A percentile compares a stretch with the other conserved stretches of the same genome.
Conservation (phyloP, 2,797 vertebrate genomes). For the Squalus acanthias region DNA sequence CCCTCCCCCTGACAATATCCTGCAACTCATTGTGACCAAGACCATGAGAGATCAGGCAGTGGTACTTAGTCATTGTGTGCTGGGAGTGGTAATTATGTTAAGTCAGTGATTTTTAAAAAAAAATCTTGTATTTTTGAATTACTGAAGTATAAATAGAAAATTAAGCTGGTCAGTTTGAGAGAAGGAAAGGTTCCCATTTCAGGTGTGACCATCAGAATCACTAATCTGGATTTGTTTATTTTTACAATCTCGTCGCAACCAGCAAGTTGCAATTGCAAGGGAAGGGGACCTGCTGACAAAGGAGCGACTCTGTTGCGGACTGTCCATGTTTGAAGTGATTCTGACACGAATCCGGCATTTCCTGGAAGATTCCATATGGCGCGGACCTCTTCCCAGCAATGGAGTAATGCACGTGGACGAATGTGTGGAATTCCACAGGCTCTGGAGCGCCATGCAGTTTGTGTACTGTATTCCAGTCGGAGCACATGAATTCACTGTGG, state of each 20-base stretch:
- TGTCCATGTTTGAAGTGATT: slow-evolving; percentile 99
- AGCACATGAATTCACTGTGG: slow-evolving; percentile 92
- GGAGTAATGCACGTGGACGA: slow-evolving; percentile 98
- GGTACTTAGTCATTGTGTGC: neutral
- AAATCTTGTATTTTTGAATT: neutral
- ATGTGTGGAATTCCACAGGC: slow-evolving; percentile 92
- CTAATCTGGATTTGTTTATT: neutral
- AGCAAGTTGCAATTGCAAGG: slow-evolving; percentile 97
- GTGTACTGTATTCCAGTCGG: slow-evolving; percentile 98
- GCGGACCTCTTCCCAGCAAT: slow-evolving; percentile 87
- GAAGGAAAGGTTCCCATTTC: neutral
- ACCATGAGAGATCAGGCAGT: too few relatives aligned
- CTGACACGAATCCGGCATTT: slow-evolving; percentile 82
- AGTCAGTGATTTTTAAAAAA: neutral
- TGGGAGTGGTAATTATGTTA: neutral
- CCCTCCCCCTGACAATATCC: neutral
- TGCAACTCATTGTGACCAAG: neutral
- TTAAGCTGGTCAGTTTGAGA: neutral
- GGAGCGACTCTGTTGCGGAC: slow-evolving; percentile 90
- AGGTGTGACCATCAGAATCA: neutral
- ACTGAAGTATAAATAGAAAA: neutral
- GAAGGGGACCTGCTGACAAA: slow-evolving; percentile 96
- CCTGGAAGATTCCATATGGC: slow-evolving; percentile 92
- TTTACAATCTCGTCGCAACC: slow-evolving; percentile 31
- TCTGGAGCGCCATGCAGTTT: slow-evolving; percentile 99